phyloP scores from a whole-genome alignment of 2,797 vertebrate genomes.

The Enteromius radiatus region DNA sequence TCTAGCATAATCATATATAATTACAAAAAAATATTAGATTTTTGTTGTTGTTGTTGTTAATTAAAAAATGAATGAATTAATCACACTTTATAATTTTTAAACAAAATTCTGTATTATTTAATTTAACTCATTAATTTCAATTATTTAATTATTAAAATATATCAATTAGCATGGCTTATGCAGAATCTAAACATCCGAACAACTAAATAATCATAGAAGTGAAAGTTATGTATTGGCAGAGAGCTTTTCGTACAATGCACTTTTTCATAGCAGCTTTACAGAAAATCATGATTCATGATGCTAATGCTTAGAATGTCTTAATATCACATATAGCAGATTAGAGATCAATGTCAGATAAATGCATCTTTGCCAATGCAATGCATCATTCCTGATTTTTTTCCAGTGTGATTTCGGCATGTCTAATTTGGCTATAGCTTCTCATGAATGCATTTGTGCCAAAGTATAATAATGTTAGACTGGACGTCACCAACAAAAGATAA shows the following conservation, averaged over 20 bases:
- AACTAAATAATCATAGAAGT: neutral
- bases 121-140: neutral
- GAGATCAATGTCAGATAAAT: neutral
- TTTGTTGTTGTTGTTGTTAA: too few species aligned
- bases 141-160: neutral
- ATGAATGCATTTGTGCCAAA: neutral
- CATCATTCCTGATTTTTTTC: neutral
- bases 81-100: neutral
- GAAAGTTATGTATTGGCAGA: neutral
- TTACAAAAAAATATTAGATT: too few species aligned
- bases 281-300: neutral
- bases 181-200: neutral
- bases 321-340: neutral
- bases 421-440: neutral
- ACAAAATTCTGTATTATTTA: neutral
- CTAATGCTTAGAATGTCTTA: neutral
- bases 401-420: neutral
- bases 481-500: neutral
- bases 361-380: neutral
- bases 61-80: too few species aligned
- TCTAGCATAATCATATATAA: too few species aligned
- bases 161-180: neutral
- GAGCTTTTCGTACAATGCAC: neutral
- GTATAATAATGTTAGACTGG: neutral
- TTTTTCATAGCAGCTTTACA: neutral